Evolutionary conservation across 2,888 invertebrate genomes (phyloP), one percentile per base, ranked within the genome.

Genomic region (Gastrophysa polygoni): DNA sequence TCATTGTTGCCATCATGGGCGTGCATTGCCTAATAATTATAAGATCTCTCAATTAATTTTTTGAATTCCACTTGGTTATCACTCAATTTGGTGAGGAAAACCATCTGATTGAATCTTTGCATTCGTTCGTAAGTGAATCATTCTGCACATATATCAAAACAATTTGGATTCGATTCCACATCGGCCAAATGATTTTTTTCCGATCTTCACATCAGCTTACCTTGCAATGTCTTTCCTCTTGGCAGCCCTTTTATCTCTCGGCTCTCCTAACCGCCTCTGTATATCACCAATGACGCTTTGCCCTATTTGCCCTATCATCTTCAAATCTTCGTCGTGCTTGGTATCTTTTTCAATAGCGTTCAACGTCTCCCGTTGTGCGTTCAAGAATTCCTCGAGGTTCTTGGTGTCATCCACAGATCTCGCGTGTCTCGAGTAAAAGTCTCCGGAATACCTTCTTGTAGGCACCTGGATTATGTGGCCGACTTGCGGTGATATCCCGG

Each of bases 211-310:
- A 5, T 24, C 24, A 32, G 29, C 7, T 24, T 14, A 38, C 38
- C 38, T 38, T 11, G 11, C n/a, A 14, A 38, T 14, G 14, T 38
- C 38, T 3, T 14, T 14, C 11, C 4, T 43, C 20, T 8, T 54
- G n/a, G 11, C 2, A 16, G 14, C 11, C 24, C 14, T 55, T 18
- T 21, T 54, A 16, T 21, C 20, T 14, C 51, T 62, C 8, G 47
- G 46, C 57, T 59, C 52, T 11, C 65, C 63, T 14, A 54, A 10
- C 7, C 64, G 58, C 10, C 64, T 54, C 51, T 70, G 61, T 4
- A 73, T 14, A 20, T 71, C 68, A 11, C 61, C 60, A 11, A 73
- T 47, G 7, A 71, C 51, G 47, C 70, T 63, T 16, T 72, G 68
- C 8, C 68, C 68, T 28, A 73, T 68, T 14, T 64, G 68, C 18